A percentile compares a stretch with the other conserved stretches of the same genome.
These are phyloP conservation scores for Lasioglossum oenotherae DNA, from an alignment of 2,888 invertebrate species.

Conservation along the genomic window DNA sequence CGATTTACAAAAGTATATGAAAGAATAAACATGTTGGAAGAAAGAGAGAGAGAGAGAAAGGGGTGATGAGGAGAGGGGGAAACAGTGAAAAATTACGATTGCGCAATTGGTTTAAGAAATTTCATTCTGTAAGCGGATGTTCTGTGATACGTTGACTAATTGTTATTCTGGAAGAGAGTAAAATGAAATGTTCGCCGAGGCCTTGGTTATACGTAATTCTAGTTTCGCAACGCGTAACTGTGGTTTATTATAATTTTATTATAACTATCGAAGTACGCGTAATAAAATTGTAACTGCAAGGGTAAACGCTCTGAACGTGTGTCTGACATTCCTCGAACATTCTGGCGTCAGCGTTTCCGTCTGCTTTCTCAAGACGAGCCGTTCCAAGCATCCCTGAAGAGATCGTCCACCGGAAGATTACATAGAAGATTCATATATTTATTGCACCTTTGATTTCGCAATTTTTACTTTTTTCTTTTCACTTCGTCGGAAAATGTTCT, in stretches of 20 bases:
- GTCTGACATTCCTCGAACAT: conserved; percentile 19
- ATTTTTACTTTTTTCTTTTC: no score
- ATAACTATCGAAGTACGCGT: conserved; percentile 42
- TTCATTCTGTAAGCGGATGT: conserved; percentile 40
- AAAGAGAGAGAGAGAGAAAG: no score
- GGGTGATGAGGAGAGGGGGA: not conserved
- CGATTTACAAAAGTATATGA: not conserved
- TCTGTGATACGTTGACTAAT: conserved; percentile 64
- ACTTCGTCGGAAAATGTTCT: not conserved
- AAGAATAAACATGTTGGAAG: not conserved
- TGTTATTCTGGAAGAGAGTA: conserved; percentile 30
- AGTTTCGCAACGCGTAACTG: conserved; percentile 44
- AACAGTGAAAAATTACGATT: not conserved
- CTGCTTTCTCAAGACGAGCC: not conserved
- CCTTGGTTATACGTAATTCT: conserved; percentile 57
- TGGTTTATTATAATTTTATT: conserved; percentile 62
- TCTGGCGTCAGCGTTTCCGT: not conserved
- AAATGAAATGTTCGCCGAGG: conserved; percentile 53
- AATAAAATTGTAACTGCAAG: conserved; percentile 57
- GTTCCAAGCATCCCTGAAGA: not conserved
- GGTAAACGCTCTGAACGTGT: not conserved
- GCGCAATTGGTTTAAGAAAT: conserved; percentile 37
- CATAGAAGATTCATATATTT: not conserved
- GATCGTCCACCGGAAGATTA: not conserved
- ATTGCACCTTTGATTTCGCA: not conserved